Base-by-base conservation (phyloP, 2,888 invertebrate genomes). In the Entomobrya proxima region DNA sequence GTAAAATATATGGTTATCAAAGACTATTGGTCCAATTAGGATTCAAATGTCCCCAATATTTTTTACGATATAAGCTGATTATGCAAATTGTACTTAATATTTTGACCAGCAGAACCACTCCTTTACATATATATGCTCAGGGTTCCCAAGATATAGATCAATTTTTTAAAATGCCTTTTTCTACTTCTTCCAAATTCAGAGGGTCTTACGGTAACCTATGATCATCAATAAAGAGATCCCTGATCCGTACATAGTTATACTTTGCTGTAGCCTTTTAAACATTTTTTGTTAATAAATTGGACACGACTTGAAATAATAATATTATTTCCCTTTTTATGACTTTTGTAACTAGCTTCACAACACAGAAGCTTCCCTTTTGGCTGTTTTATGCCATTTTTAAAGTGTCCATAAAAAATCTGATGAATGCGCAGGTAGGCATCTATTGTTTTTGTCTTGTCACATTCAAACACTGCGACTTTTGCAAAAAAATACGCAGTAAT, bases 11-110 rank as follows among this genome's bases (percentile, higher is more conserved):
- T n/a, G n/a, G n/a, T n/a, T 37, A 64, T 37, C n/a, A 18, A 50
- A n/a, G n/a, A n/a, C n/a, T 74, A 74, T 74, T 50, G 44, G 30
- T 74, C 72, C 72, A 74, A 74, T 74, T 74, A 74, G 30, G 27
- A 74, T 47, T 50, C 47, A 74, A 74, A 74, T 50, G 72, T 50
- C 72, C 72, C 50, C 72, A 74, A 44, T 47, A 47, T 74, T 74
- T 64, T 61, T 64, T 64, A 64, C 64, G 64, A 64, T 35, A 37
- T n/a, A 64, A 18, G 35, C 64, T 64, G 64, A 64, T 64, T 64
- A 64, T 64, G 35, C 37, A 64, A 64, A 64, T 64, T 64, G 18
- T 24, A 37, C 64, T 64, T 64, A 64, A 37, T 64, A 64, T 64
- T 64, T 64, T 37, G 64, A 37, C 64, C 64, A 58, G 37, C 35